Evolutionary conservation across 1,140 invertebrate species (phyloP), one percentile per base, ranked within the genome.

Genomic region (Venustaconcha ellipsiformis): DNA sequence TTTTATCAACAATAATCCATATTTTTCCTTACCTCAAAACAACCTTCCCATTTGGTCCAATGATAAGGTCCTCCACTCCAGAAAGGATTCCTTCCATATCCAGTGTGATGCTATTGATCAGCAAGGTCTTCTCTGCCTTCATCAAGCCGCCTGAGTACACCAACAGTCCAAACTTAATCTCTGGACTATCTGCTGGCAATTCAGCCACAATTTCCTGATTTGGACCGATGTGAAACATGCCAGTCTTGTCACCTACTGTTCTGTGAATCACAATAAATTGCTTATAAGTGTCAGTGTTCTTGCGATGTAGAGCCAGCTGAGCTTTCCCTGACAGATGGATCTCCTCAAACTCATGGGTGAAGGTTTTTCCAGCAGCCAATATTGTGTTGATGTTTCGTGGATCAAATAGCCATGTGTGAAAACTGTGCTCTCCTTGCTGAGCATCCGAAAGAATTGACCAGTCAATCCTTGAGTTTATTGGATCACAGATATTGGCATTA

Each of bases 391-490:
- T 62, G 8, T 62, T 11, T 57, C 81, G 79, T 37, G 58, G 57
- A 78, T 86, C 83, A 73, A 80, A 84, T 17, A 86, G 67, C 82
- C 82, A 86, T 14, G 85, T 86, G 57, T 78, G 77, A 70, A 83
- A 86, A 63, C 85, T 86, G 26, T 82, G 77, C 37, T 84, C 78
- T 62, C 82, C 82, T 71, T 75, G 74, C 55, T 81, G 79, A 3
- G 70, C 72, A 63, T 78, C 80, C 14, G 76, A 76, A 55, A 86
- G 72, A 20, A 79, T 72, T 14, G 70, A 66, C 68, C 81, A 86
- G 26, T 84, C 78, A 57, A 86, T 81, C 1, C 63, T 59, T 4
- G 74, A 67, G n/a, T 76, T 70, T 6, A 81, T 59, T 14, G 85
- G 81, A 15, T 67, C 68, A 30, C 85, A 84, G 1, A 79, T 58